Evolutionary conservation across 1,140 invertebrate species (phyloP).

Genomic region (Oscheius sp.): DNA sequence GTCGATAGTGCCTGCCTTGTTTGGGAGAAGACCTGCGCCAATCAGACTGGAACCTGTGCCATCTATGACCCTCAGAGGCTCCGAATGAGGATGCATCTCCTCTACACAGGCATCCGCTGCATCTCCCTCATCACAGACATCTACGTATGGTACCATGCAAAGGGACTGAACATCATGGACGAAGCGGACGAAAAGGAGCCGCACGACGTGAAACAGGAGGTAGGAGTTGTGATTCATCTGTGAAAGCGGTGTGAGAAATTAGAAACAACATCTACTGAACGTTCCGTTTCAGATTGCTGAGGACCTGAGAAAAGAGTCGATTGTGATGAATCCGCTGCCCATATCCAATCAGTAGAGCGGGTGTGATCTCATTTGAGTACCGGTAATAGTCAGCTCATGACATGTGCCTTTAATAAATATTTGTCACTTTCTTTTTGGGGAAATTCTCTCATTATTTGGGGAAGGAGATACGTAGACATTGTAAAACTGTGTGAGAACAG

Average conservation of each 20-base stretch:
- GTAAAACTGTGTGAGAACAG: too few relatives aligned
- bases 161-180: slow-evolving; percentile 37
- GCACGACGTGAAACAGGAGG: neutral
- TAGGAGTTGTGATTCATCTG: neutral
- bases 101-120: slow-evolving; percentile 31
- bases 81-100: slow-evolving; percentile 36
- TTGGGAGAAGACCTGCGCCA: slow-evolving; percentile 47
- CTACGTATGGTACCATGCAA: slow-evolving; percentile 37
- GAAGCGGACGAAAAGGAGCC: slow-evolving; percentile 3
- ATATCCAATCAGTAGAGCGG: neutral
- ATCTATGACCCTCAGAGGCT: slow-evolving; percentile 52
- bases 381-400: too few relatives aligned
- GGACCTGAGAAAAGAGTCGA: neutral
- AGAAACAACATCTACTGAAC: too few relatives aligned
- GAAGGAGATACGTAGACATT: too few relatives aligned
- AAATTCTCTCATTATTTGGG: too few relatives aligned
- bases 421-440: too few relatives aligned
- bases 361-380: too few relatives aligned
- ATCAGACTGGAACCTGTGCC: slow-evolving; percentile 49
- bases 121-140: slow-evolving; percentile 33
- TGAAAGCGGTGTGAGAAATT: neutral
- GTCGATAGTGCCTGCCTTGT: slow-evolving; percentile 56
- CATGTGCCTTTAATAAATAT: too few relatives aligned
- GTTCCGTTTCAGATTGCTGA: too few relatives aligned
- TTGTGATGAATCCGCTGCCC: neutral